Percentiles rank a stretch among this genome's conserved stretches.
phyloP scores from a whole-genome alignment of 2,797 vertebrate species.

The Sebastes dallii region DNA sequence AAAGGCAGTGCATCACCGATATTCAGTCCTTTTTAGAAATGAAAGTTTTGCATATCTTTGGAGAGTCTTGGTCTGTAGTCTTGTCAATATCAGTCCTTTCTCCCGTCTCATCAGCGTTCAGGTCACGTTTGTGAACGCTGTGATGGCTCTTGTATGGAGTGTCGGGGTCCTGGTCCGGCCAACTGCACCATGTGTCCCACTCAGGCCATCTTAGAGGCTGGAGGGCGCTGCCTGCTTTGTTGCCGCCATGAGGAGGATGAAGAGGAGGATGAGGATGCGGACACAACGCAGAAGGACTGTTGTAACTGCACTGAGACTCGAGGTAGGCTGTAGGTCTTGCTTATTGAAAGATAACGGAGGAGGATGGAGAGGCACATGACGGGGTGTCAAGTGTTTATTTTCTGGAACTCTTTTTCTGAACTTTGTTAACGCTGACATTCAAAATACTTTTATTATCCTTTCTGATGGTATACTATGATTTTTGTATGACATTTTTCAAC shows the following conservation, averaged over 20 bases:
- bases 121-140: slow-evolving; percentile 84
- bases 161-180: slow-evolving; percentile 84
- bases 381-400: neutral
- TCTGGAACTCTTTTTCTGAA: too few species aligned
- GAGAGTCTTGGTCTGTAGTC: neutral
- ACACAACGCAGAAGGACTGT: slow-evolving; percentile 76
- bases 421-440: neutral
- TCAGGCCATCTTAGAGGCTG: slow-evolving; percentile 79
- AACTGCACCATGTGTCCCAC: slow-evolving; percentile 89
- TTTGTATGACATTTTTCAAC: too few species aligned
- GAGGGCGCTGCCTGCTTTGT: slow-evolving; percentile 89
- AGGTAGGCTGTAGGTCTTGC: slow-evolving; percentile 75
- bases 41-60: neutral
- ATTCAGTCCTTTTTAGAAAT: slow-evolving; percentile 9
- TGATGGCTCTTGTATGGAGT: slow-evolving; percentile 87
- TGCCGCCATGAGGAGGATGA: slow-evolving; percentile 70
- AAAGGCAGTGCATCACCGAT: neutral
- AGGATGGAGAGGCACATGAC: neutral
- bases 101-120: slow-evolving; percentile 70
- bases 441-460: neutral
- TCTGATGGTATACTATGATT: neutral
- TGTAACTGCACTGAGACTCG: slow-evolving; percentile 89
- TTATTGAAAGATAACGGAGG: neutral
- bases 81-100: neutral
- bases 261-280: slow-evolving; percentile 2